These are phyloP conservation scores for Heliconius melpomene DNA, from an alignment of 1,140 invertebrate species.

Conservation along the genomic window DNA sequence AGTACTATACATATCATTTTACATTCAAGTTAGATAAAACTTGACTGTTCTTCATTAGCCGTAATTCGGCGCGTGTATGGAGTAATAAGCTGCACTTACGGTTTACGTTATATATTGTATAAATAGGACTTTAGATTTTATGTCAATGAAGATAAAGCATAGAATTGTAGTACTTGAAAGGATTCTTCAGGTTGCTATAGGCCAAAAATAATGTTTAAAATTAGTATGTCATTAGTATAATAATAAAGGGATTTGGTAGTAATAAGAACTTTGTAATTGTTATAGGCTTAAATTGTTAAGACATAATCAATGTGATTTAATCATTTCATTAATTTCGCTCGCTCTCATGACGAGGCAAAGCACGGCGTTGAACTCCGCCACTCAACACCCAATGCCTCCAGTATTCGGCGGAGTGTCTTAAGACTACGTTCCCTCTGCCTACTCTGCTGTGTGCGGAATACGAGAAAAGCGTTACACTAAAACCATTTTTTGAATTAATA, in stretches of 20 bases:
- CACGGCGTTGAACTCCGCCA: too few relatives aligned
- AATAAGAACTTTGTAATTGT: neutral
- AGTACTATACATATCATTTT: neutral
- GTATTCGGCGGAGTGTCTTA: too few relatives aligned
- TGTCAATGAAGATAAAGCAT: neutral
- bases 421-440: too few relatives aligned
- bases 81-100: neutral
- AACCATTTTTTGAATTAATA: too few relatives aligned
- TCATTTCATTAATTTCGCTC: too few relatives aligned
- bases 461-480: too few relatives aligned
- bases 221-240: neutral
- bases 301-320: too few relatives aligned
- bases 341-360: too few relatives aligned
- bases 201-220: neutral
- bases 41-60: slow-evolving; percentile 2
- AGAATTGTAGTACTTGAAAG: neutral
- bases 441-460: too few relatives aligned
- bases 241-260: neutral
- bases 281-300: too few relatives aligned
- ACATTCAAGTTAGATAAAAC: neutral
- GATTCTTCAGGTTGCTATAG: neutral
- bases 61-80: neutral
- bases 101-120: neutral
- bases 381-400: too few relatives aligned
- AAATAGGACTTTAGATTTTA: neutral